These are phyloP conservation scores for Drosophila ogumai DNA, from an alignment of 1,140 invertebrate genomes.

Conservation along the genomic window DNA sequence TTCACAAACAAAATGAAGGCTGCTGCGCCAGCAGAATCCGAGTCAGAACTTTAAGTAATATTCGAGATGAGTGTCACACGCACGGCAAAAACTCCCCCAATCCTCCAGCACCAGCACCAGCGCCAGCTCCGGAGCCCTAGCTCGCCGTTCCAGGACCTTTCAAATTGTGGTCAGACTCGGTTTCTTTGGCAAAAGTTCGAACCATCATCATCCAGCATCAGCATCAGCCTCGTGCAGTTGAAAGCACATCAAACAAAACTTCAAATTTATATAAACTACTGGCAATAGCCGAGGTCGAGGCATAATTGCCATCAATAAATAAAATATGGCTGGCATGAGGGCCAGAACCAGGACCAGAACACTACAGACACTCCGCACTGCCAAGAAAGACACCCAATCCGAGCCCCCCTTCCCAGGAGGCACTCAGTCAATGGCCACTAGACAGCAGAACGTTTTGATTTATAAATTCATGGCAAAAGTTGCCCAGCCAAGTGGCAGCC, in stretches of 20 bases:
- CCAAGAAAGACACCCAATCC: conserved; percentile 47
- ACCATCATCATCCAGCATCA: conserved; percentile 51
- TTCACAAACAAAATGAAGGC: conserved; percentile 59
- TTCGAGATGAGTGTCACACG: conserved; percentile 52
- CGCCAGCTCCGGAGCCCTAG: conserved; percentile 12
- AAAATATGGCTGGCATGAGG: conserved; percentile 71
- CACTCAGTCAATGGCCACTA: conserved; percentile 62
- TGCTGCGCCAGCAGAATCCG: conserved; percentile 58
- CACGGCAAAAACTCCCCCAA: conserved; percentile 33
- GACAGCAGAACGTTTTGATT: conserved; percentile 78
- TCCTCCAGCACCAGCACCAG: conserved; percentile 9
- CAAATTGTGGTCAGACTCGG: conserved; percentile 75
- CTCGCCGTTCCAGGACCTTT: conserved; percentile 31
- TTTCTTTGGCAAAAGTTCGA: conserved; percentile 79
- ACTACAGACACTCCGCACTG: conserved; percentile 31
- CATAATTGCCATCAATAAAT: conserved; percentile 84
- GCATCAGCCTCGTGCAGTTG: conserved; percentile 58
- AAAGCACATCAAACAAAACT: conserved; percentile 83
- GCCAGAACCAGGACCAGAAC: conserved; percentile 8
- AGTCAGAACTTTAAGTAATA: conserved; percentile 70
- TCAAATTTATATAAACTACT: conserved; percentile 74
- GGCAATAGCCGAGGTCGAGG: conserved; percentile 79
- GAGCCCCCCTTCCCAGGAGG: conserved; percentile 25
- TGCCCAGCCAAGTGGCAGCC: conserved; percentile 75
- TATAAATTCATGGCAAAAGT: conserved; percentile 83